Conservation (phyloP, 1,140 invertebrate species). For the Chlorops oryzae region DNA sequence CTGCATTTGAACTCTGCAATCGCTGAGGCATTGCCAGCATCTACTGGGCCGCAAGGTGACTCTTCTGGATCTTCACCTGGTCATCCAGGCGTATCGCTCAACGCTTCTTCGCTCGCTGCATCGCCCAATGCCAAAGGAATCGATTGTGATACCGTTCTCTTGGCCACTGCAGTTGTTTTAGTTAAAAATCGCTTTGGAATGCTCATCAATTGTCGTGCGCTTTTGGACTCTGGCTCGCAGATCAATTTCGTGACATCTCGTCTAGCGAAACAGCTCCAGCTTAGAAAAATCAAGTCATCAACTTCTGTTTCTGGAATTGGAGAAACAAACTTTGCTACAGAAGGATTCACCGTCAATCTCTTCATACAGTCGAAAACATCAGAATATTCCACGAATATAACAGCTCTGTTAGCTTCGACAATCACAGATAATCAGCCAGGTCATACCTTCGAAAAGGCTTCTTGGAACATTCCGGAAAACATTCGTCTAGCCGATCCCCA, state of each 20-base stretch:
- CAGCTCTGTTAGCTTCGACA: neutral
- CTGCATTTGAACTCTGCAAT: no score
- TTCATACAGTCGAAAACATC: neutral
- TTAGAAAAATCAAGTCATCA: neutral
- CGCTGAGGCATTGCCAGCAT: no score
- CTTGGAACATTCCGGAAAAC: no score
- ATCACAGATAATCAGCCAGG: neutral
- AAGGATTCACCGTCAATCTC: neutral
- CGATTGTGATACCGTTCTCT: no score
- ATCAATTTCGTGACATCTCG: slow-evolving; percentile 8
- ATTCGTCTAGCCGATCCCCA: no score
- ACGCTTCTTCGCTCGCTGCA: no score
- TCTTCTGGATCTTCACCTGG: no score
- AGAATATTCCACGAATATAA: slow-evolving; percentile 13
- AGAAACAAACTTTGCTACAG: neutral
- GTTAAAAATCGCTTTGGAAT: slow-evolving; percentile 1
- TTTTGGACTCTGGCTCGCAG: slow-evolving; percentile 11
- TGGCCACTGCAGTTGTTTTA: slow-evolving; percentile 10
- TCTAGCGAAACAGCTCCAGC: slow-evolving; percentile 1
- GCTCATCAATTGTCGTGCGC: slow-evolving; percentile 4
- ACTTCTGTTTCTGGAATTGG: slow-evolving; percentile 5
- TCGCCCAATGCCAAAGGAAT: no score
- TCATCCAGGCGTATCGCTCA: no score
- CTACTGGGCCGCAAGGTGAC: no score
- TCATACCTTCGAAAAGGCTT: neutral